Base-by-base conservation (phyloP, 2,113 vertebrate species). In the Brienomyrus brachyistius region DNA sequence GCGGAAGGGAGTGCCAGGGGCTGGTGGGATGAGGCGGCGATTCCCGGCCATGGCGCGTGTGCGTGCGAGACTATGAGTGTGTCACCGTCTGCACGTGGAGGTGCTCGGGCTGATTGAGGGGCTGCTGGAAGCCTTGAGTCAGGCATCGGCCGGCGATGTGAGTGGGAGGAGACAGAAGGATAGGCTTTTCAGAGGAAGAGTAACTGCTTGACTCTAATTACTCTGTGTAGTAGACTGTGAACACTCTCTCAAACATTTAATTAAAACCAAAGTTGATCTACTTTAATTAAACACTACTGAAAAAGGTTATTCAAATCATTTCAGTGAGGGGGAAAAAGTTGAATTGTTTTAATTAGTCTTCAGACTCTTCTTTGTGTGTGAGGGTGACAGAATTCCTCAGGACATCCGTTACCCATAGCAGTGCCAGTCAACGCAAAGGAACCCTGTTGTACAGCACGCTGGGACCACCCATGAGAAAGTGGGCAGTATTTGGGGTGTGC, bases 131-230 rank as follows among this genome's bases (percentile, higher is more conserved):
- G 27, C 47, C 82, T 74, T 59, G 40, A 70, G 88, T 88, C 89
- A 90, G 82, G 40, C 90, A 59, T 85, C 54, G 70, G 52, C 59
- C 13, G 87, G 87, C 54, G 91, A 92, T 90, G 92, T 86, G 89
- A 89, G 89, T 87, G 83, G 87, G 90, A 82, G 80, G 85, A 17
- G 31, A 54, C 59, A 80, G 66, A 82, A 77, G 84, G 89, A 62
- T 45, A 66, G 88, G 88, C 88, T 88, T 92, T 92, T 90, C 92
- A 90, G 88, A 66, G 47, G 40, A 88, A 92, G 50, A 90, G 80
- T 85, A 92, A 90, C 91, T 88, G 52, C 90, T 93, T 90, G 91
- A 93, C 92, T 93, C 90, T 94, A 94, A 94, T 94, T 94, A 95
- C 92, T 90, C 91, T 90, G 90, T 92, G 92, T 92, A 93, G 91